Conservation (phyloP, 2,888 invertebrate species). For the Conchocele bisecta region DNA sequence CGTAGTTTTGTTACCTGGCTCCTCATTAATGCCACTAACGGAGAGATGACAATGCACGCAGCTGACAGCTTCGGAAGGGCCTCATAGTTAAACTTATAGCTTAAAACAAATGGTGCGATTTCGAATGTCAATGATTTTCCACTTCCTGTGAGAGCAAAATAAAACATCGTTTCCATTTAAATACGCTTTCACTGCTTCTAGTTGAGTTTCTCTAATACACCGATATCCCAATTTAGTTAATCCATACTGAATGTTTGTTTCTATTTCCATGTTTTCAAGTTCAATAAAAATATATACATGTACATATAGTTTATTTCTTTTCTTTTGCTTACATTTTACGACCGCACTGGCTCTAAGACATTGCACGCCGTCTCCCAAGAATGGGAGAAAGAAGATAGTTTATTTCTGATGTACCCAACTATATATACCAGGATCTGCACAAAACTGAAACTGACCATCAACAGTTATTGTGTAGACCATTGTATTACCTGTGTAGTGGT, state of each 20-base stretch:
- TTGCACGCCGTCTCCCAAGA: too few species aligned
- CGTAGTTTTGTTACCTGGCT: not conserved
- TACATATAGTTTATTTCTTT: too few species aligned
- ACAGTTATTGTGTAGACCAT: too few species aligned
- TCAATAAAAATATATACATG: too few species aligned
- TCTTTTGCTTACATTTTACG: too few species aligned
- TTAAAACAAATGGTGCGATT: constrained; percentile 4
- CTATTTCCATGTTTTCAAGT: not conserved
- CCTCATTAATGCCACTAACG: constrained; percentile 1
- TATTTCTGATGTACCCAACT: too few species aligned
- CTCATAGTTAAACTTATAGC: not conserved
- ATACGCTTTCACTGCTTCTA: not conserved
- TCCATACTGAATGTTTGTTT: not conserved
- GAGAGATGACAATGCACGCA: constrained; percentile 4
- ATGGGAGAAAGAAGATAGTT: too few species aligned
- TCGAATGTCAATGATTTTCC: constrained; percentile 11
- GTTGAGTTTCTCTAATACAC: constrained; percentile 3
- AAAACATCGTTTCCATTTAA: constrained; percentile 8
- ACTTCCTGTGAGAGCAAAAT: constrained; percentile 14
- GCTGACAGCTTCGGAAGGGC: not conserved
- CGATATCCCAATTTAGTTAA: not conserved
- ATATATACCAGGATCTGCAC: too few species aligned
- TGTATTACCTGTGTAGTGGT: too few species aligned
- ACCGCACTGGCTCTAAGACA: too few species aligned
- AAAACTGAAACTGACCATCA: too few species aligned